Base-by-base conservation (phyloP, 2,113 vertebrate genomes). In the Colossoma macropomum region DNA sequence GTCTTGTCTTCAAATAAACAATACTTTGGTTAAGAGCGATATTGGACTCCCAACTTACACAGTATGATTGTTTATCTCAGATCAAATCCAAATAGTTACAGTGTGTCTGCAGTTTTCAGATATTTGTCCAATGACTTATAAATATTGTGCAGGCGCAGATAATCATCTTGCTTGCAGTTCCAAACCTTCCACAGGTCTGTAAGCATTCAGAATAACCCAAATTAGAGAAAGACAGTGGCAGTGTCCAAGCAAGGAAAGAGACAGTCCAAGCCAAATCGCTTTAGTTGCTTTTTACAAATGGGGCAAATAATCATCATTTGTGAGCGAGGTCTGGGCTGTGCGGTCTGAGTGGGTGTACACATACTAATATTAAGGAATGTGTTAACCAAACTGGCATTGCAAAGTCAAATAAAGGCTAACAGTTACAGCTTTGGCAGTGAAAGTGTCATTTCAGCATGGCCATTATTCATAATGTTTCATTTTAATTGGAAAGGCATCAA, bases 271-370 rank as follows among this genome's bases (percentile, higher is more conserved):
- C 56, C 34, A 71, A 71, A 80, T 71, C 21, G 13, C 52, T 71
- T 60, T 34, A 45, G 66, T 71, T 80, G 68, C 65, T 41, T 80
- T 71, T 80, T 80, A 66, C 50, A 79, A 79, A 80, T 80, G 50
- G 71, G 66, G 66, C 66, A 80, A 71, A 80, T 80, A 80, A 71
- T 52, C n/a, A 41, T 66, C 27, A 69, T 63, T 28, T 69, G 63
- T 59, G 16, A 70, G 28, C 21, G 30, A 13, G 15, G 5, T 23
- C 23, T 59, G 30, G 50, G 50, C 34, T 60, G 9, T 71, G 28
- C 66, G 38, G 32, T 71, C 16, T 0, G 25, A 45, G 66, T 23
- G 56, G 19, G 32, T 80, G 50, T 12, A 11, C 59, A n/a, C 65
- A 79, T 69, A 52, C 34, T 70, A 25, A 56, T 41, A 32, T 41